These are phyloP conservation scores for Philhelius pedissequus DNA, from an alignment of 2,888 invertebrate species.

Conservation along the genomic window DNA sequence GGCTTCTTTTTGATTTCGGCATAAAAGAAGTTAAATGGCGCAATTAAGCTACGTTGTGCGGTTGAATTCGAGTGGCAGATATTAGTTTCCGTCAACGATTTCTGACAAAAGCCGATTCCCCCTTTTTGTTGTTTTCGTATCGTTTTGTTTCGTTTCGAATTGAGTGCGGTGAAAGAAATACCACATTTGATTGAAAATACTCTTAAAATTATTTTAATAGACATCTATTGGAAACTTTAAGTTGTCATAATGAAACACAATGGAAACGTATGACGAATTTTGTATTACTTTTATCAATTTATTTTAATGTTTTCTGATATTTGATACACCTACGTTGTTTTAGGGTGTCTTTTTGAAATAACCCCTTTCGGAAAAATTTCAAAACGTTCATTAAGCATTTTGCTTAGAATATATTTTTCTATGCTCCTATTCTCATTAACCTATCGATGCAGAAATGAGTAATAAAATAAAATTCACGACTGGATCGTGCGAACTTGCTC, in stretches of 20 bases:
- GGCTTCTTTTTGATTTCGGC: slow-evolving; percentile 27
- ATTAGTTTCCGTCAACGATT: slow-evolving; percentile 34
- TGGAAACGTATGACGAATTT: background rate
- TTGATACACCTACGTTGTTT: too few species aligned
- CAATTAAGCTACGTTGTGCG: slow-evolving; percentile 40
- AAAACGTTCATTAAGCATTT: too few species aligned
- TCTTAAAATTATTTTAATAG: background rate
- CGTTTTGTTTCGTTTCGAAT: too few species aligned
- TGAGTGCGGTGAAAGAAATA: background rate
- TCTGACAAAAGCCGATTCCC: background rate
- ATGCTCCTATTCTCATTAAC: too few species aligned
- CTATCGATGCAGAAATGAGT: too few species aligned
- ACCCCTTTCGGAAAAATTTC: too few species aligned
- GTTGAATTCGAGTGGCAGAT: slow-evolving; percentile 36
- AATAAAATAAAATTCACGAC: too few species aligned
- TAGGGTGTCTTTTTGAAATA: too few species aligned
- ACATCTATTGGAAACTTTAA: background rate
- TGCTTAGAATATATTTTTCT: too few species aligned
- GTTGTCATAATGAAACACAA: background rate
- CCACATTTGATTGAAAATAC: background rate
- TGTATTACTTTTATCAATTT: background rate
- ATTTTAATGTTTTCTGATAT: too few species aligned
- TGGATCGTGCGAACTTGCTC: too few species aligned
- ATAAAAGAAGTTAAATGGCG: slow-evolving; percentile 48
- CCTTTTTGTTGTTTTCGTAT: background rate